These are phyloP conservation scores for Galeruca laticollis DNA, from an alignment of 2,888 invertebrate species.

Conservation along the genomic window DNA sequence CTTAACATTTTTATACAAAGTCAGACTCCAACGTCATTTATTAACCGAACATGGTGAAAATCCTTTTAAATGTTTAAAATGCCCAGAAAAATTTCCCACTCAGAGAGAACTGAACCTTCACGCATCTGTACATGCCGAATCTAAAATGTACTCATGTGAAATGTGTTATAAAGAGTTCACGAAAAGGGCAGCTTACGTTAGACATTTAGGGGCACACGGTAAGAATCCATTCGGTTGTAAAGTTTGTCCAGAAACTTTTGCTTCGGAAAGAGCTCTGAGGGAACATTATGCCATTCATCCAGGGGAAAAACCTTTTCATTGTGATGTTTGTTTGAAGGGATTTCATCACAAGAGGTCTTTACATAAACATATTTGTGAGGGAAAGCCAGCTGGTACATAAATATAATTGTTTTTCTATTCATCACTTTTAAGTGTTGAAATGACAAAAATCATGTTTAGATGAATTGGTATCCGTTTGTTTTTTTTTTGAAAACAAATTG, in stretches of 20 bases:
- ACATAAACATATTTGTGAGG: slow-evolving; percentile 22
- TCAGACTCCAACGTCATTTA: slow-evolving; percentile 15
- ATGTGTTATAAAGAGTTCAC: slow-evolving; percentile 13
- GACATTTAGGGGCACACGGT: slow-evolving; percentile 24
- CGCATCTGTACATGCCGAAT: slow-evolving; percentile 9
- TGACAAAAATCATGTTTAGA: too few relatives aligned
- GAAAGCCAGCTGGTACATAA: background rate
- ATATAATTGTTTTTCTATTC: background rate
- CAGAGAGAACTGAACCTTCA: slow-evolving; percentile 22
- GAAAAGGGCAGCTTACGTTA: slow-evolving; percentile 18
- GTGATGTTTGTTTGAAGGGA: slow-evolving; percentile 21
- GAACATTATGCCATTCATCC: slow-evolving; percentile 24
- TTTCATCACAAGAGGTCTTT: slow-evolving; percentile 24
- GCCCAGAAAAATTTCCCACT: slow-evolving; percentile 16
- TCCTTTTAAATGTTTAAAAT: slow-evolving; percentile 23
- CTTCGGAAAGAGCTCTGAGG: slow-evolving; percentile 20
- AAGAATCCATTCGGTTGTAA: slow-evolving; percentile 20
- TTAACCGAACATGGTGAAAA: slow-evolving; percentile 23
- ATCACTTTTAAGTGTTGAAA: too few relatives aligned
- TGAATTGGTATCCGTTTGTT: too few relatives aligned
- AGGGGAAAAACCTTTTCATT: slow-evolving; percentile 20
- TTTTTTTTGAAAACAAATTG: too few relatives aligned
- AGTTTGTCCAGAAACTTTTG: slow-evolving; percentile 19
- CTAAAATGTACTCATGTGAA: slow-evolving; percentile 8
- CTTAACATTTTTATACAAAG: slow-evolving; percentile 20